These are phyloP conservation scores for Hapalemur alaotrensis DNA, from an alignment of 2,797 vertebrate species.

Conservation along the genomic window DNA sequence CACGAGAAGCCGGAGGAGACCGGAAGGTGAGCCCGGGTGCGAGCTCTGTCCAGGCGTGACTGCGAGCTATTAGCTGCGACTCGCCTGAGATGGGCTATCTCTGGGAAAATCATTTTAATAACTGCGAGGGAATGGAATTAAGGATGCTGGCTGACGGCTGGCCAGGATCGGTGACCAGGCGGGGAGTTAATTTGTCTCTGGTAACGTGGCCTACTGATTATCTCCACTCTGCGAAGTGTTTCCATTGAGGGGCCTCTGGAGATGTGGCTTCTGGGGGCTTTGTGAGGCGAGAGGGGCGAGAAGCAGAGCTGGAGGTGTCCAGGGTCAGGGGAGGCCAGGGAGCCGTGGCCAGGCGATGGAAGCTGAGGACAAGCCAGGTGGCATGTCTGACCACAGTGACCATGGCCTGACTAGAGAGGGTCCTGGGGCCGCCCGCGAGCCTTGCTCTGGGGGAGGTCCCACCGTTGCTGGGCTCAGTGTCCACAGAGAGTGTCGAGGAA, in stretches of 20 bases:
- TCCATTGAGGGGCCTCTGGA: background rate
- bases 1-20: background rate
- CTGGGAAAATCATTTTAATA: conserved; percentile 63
- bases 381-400: accelerated
- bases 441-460: background rate
- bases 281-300: background rate
- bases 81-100: background rate
- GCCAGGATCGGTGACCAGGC: background rate
- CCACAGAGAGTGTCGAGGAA: background rate
- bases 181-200: background rate
- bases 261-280: background rate
- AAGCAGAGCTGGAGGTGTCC: too few species aligned
- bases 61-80: background rate
- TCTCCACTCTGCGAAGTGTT: background rate
- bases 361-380: background rate
- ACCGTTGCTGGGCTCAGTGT: background rate
- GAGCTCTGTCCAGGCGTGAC: background rate
- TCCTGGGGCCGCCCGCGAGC: background rate
- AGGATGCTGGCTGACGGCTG: background rate
- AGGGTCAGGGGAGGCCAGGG: background rate
- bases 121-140: conserved; percentile 48
- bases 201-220: background rate
- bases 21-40: background rate
- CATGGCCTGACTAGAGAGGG: too few species aligned
- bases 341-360: background rate